A percentile compares a stretch with the other conserved stretches of the same genome.
Evolutionary conservation across 1,140 invertebrate species (phyloP).

Genomic region (Diploscapter pachys): DNA sequence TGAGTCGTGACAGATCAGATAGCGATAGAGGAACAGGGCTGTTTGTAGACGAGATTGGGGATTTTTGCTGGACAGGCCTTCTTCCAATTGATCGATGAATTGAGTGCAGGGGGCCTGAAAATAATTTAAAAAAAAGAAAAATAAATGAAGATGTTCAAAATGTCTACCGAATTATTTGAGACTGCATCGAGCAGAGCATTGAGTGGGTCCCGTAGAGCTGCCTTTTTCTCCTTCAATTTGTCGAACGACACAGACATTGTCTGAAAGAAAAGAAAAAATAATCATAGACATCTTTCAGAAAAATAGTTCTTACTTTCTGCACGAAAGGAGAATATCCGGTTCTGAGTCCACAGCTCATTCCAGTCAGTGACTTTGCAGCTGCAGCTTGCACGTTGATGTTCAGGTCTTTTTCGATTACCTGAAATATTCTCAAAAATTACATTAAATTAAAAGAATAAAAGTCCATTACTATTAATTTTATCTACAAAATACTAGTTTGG

Average conservation of each 20-base stretch:
- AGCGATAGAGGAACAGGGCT: conserved; percentile 8
- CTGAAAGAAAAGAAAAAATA: not conserved
- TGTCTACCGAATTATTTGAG: conserved; percentile 1
- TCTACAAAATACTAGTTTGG: no score
- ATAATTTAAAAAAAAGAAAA: not conserved
- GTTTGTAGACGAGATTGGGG: conserved; percentile 16
- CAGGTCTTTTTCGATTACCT: conserved; percentile 18
- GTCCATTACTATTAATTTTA: no score
- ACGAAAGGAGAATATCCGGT: not conserved
- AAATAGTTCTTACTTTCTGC: not conserved
- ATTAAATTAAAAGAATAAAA: no score
- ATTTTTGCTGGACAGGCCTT: conserved; percentile 1
- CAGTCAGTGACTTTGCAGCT: not conserved
- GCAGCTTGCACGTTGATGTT: conserved; percentile 6
- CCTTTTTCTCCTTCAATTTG: conserved; percentile 19
- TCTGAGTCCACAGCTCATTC: not conserved
- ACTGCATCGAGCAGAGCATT: conserved; percentile 12
- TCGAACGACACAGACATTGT: conserved; percentile 11
- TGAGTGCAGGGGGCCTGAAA: conserved; percentile 13
- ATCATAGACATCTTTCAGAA: no score
- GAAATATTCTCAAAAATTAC: no score
- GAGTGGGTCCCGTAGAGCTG: conserved; percentile 7
- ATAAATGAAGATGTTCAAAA: no score
- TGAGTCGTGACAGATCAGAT: conserved; percentile 9
- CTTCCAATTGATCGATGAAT: conserved; percentile 4